Percentiles rank a stretch among this genome's conserved stretches.
These are phyloP conservation scores for Harpegnathos saltator DNA, from an alignment of 1,140 invertebrate genomes.

Conservation along the genomic window DNA sequence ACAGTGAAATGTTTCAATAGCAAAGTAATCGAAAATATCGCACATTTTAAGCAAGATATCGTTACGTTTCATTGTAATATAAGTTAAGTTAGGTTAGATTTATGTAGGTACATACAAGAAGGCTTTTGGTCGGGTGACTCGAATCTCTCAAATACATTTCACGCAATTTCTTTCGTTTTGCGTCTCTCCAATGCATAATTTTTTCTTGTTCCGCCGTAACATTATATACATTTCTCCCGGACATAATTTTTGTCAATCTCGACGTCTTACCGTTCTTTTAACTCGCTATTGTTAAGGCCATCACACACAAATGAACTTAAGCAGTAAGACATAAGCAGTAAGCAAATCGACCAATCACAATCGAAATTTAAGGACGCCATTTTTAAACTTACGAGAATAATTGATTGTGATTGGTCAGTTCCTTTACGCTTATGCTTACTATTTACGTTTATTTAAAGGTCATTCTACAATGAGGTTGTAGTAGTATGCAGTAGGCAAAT, in stretches of 20 bases:
- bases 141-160: constrained; percentile 90
- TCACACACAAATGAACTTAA: too few relatives aligned
- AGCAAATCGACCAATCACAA: too few relatives aligned
- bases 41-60: not conserved
- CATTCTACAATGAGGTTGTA: too few relatives aligned
- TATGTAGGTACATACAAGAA: constrained; percentile 46
- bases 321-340: too few relatives aligned
- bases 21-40: not conserved
- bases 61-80: not conserved
- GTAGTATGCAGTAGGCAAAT: too few relatives aligned
- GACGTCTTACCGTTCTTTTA: too few relatives aligned
- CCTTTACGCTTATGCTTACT: too few relatives aligned
- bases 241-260: constrained; percentile 18
- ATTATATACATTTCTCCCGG: constrained; percentile 64
- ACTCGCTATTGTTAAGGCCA: too few relatives aligned
- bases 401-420: too few relatives aligned
- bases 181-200: constrained; percentile 87
- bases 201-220: constrained; percentile 75
- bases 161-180: constrained; percentile 86
- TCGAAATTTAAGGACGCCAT: too few relatives aligned
- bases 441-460: too few relatives aligned
- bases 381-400: too few relatives aligned
- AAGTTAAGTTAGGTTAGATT: constrained; percentile 38
- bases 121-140: constrained; percentile 88
- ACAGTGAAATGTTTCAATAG: not conserved